These are phyloP conservation scores for Pteruthius melanotis DNA, from an alignment of 2,113 vertebrate genomes.

Conservation along the genomic window DNA sequence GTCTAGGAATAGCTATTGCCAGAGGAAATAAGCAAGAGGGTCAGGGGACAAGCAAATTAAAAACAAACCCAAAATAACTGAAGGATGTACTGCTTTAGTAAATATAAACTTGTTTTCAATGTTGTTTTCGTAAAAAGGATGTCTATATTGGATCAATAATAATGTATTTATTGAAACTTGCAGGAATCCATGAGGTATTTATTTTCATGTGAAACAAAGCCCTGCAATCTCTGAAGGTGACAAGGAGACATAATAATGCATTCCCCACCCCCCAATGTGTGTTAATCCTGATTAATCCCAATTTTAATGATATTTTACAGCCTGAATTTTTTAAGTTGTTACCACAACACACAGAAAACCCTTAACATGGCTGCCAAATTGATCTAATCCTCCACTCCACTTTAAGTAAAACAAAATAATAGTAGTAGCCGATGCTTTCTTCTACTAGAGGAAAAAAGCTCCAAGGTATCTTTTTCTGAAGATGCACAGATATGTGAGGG, in stretches of 20 bases:
- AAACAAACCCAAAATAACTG: slow-evolving; percentile 58
- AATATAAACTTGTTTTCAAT: slow-evolving; percentile 14
- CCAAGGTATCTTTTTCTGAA: neutral
- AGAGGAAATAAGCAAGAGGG: slow-evolving; percentile 52
- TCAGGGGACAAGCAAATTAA: slow-evolving; percentile 45
- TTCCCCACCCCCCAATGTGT: slow-evolving; percentile 53
- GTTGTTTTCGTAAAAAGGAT: neutral
- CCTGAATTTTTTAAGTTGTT: slow-evolving; percentile 34
- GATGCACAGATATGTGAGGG: neutral
- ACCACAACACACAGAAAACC: slow-evolving; percentile 52
- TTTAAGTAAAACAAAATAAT: neutral
- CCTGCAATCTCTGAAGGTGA: neutral
- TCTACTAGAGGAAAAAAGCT: neutral
- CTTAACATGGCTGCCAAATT: neutral
- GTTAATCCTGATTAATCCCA: slow-evolving; percentile 56
- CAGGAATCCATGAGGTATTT: neutral
- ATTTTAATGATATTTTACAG: slow-evolving; percentile 49
- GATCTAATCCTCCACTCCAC: slow-evolving; percentile 1
- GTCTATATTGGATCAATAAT: slow-evolving; percentile 17
- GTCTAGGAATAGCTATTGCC: slow-evolving; percentile 12
- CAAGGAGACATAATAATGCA: slow-evolving; percentile 18
- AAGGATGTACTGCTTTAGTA: slow-evolving; percentile 34
- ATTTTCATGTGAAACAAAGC: neutral
- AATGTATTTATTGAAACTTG: neutral
- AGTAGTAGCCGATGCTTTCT: neutral